Conservation (phyloP, 2,113 vertebrate species). For the Carassius carassius region DNA sequence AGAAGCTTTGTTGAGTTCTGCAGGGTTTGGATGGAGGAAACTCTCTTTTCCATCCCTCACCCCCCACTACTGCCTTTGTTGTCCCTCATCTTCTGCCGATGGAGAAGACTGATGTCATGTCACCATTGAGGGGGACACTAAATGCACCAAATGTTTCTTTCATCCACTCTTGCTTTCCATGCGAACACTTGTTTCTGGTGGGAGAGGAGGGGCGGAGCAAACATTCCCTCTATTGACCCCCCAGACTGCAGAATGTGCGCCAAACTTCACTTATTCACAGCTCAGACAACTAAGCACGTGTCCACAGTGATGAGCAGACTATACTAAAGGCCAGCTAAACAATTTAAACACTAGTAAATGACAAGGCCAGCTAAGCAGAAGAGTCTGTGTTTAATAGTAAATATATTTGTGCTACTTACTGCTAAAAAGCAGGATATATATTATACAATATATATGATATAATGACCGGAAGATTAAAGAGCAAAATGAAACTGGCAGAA, state of each 20-base stretch:
- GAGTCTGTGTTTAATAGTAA: neutral
- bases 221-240: slow-evolving; percentile 55
- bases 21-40: slow-evolving; percentile 39
- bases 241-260: slow-evolving; percentile 40
- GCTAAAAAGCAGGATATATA: too few species aligned
- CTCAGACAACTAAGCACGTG: slow-evolving; percentile 38
- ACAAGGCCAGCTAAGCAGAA: neutral
- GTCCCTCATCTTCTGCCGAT: slow-evolving; percentile 5
- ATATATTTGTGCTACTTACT: too few species aligned
- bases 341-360: neutral
- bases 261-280: slow-evolving; percentile 51
- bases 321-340: neutral
- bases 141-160: slow-evolving; percentile 53
- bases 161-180: slow-evolving; percentile 52
- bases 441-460: too few species aligned
- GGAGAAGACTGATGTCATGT: slow-evolving; percentile 19
- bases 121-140: slow-evolving; percentile 26
- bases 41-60: neutral
- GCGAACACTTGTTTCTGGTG: slow-evolving; percentile 45
- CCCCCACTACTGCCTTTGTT: slow-evolving; percentile 26
- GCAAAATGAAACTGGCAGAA: too few species aligned
- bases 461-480: neutral
- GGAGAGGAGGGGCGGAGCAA: slow-evolving; percentile 49
- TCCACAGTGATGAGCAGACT: slow-evolving; percentile 4
- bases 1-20: slow-evolving; percentile 20